phyloP scores from a whole-genome alignment of 2,888 invertebrate species.

The Scaptomyza caliginosa region DNA sequence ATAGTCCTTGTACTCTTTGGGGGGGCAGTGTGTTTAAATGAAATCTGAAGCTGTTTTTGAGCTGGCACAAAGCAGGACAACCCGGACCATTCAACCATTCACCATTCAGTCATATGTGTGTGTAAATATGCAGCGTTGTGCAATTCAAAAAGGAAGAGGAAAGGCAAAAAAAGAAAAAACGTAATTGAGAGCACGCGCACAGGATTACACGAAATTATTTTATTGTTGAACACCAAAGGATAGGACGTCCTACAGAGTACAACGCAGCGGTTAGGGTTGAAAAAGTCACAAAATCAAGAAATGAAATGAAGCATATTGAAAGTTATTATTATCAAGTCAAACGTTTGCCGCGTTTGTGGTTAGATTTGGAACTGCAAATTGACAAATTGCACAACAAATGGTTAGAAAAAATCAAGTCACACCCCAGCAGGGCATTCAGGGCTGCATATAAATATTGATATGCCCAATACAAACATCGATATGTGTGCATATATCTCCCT shows the following conservation, averaged over 20 bases:
- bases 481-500: background rate
- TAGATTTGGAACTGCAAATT: slow-evolving; percentile 23
- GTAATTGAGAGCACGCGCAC: slow-evolving; percentile 75
- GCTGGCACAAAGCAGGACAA: slow-evolving; percentile 6
- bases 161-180: no score
- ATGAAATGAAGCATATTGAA: background rate
- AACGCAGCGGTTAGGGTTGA: slow-evolving; percentile 19
- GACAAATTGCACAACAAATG: slow-evolving; percentile 44
- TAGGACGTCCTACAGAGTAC: background rate
- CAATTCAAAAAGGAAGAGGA: slow-evolving; percentile 17
- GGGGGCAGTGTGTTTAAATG: background rate
- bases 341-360: slow-evolving; percentile 10
- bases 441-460: slow-evolving; percentile 50
- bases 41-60: slow-evolving; percentile 3
- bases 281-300: slow-evolving; percentile 56
- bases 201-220: slow-evolving; percentile 69
- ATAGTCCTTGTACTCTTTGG: no score
- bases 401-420: slow-evolving; percentile 12
- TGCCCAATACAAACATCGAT: slow-evolving; percentile 53
- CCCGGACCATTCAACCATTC: background rate
- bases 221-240: slow-evolving; percentile 28
- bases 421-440: slow-evolving; percentile 27
- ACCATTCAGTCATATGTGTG: slow-evolving; percentile 6
- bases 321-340: slow-evolving; percentile 6
- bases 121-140: slow-evolving; percentile 18